A percentile compares a stretch with the other conserved stretches of the same genome.
Conservation (phyloP, 2,113 vertebrate species). For the Notechis scutatus region DNA sequence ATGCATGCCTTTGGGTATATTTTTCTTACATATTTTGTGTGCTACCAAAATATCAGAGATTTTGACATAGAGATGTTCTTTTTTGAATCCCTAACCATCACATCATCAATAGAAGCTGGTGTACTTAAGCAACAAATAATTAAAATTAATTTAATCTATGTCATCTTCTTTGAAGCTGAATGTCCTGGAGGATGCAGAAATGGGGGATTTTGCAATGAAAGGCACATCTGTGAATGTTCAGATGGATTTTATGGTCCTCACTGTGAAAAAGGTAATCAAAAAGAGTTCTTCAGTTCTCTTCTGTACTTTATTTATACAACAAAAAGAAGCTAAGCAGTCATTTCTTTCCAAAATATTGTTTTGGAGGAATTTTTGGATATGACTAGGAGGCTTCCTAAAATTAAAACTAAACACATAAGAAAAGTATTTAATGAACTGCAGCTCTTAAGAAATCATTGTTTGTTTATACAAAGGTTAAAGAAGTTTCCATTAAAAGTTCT, state of each 20-base stretch:
- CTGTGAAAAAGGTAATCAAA: conserved; percentile 85
- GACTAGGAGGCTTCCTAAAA: neutral
- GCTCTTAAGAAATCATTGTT: conserved; percentile 22
- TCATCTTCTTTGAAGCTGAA: conserved; percentile 73
- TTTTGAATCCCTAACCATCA: neutral
- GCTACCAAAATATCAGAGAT: neutral
- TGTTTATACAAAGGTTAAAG: conserved; percentile 38
- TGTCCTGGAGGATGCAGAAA: conserved; percentile 88
- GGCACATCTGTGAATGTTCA: conserved; percentile 83
- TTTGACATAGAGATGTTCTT: neutral
- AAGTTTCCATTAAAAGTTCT: conserved; percentile 26
- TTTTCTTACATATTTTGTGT: neutral
- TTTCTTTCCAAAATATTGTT: conserved; percentile 26
- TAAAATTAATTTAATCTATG: neutral
- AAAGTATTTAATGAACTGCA: conserved; percentile 7
- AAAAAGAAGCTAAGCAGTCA: neutral
- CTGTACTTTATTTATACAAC: neutral
- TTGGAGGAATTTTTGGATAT: conserved; percentile 36
- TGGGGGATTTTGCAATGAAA: conserved; percentile 83
- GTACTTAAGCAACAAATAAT: neutral
- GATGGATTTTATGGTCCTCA: conserved; percentile 86
- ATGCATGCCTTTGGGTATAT: neutral
- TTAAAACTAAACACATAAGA: conserved; percentile 24
- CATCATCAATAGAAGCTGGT: neutral
- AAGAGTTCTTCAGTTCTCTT: conserved; percentile 10